Evolutionary conservation across 1,140 invertebrate species (phyloP), one percentile per base, ranked within the genome.

Genomic region (Drosophila littoralis): DNA sequence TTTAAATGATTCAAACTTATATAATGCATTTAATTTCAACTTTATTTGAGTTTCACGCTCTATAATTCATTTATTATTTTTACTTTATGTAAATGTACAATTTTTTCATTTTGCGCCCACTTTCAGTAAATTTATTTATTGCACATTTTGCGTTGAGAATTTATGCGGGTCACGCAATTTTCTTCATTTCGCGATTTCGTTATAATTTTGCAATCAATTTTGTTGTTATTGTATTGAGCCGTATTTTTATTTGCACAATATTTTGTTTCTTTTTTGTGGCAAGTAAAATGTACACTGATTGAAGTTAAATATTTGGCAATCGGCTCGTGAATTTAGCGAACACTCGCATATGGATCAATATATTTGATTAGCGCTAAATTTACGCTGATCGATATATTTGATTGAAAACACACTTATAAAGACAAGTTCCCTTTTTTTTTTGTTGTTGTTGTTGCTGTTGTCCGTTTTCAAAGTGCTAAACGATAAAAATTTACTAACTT

Each of bases 121-220:
- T 72, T 61, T 57, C 60, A 82, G 67, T 55, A 61, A 74, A 76
- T 77, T 85, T 77, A 85, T 75, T 71, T 71, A 64, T 70, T 64
- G 59, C 67, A 70, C 58, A 70, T 55, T 63, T 70, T 54, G 69
- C 66, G 76, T 15, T 61, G 77, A 85, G 81, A 85, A 85, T 85
- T 85, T 85, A 85, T 85, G 77, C 81, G 69, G 59, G 67, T 85
- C 81, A 85, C 81, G 81, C 74, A 85, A 80, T 75, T 85, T 85
- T 81, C 66, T 80, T 72, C 66, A 50, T 54, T 61, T 75, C 43
- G 45, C 54, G 52, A 51, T 77, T 83, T 82, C 51, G 35, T 72
- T 79, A 84, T 80, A 77, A 84, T 83, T 83, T 80, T 84, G 77
- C 63, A 84, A 84, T 84, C 70, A 71, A 54, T 65, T 84, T 50